Base-by-base conservation (phyloP, 2,888 invertebrate species). In the Monochamus alternatus region DNA sequence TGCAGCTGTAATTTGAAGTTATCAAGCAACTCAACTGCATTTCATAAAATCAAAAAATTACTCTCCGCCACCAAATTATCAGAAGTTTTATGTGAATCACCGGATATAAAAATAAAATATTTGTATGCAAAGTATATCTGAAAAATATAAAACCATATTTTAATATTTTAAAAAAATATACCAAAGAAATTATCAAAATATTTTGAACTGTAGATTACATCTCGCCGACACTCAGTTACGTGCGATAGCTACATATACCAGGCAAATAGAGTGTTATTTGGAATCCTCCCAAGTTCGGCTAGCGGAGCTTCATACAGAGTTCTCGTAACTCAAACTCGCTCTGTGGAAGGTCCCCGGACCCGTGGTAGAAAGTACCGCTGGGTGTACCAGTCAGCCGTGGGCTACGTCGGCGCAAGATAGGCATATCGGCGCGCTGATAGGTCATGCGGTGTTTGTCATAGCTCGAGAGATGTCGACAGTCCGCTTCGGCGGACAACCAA, bases 301-400 rank as follows among this genome's bases (percentile, higher is more conserved):
- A 76, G 77, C 90, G 88, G 89, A 89, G 89, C 86, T 79, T 89
- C 90, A 69, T 73, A 83, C 90, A 85, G 88, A 86, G 89, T 88
- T 86, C 84, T 83, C 60, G 87, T 89, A 87, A 88, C 87, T 86
- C 84, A 63, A 43, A 31, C 38, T 75, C 66, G 85, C 89, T 90
- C 89, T 88, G 90, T 86, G 90, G 89, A 90, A 90, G 89, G 90
- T 90, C 90, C 90, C 88, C 90, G 90, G 90, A 90, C 88, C 86
- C 79, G 84, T 84, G 89, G 87, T 89, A 90, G 90, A 89, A 86
- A 90, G 90, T 90, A 90, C 85, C 89, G 85, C 87, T 87, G 89
- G 86, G 85, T 80, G 84, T 77, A 72, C 73, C 86, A 87, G 86
- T 84, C 85, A 89, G 87, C 87, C 86, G 86, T 86, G 84, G 81